phyloP scores from a whole-genome alignment of 2,888 invertebrate genomes.

The Hyppa rectilinea region DNA sequence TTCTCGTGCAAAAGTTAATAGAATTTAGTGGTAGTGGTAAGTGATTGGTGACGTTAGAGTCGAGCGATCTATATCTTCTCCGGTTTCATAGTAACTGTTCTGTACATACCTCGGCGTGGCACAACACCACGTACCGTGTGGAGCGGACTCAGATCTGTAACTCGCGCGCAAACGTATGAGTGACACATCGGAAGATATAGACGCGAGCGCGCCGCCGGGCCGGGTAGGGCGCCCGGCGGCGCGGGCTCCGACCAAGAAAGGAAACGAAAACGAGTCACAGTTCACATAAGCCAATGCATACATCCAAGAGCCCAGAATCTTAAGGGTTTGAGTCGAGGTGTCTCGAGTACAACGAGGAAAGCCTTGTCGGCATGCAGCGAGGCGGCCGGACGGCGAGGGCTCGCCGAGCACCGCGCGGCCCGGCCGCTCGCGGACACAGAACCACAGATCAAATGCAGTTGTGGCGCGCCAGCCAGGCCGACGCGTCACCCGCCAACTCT shows the following conservation, averaged over 20 bases:
- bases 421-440: conserved; percentile 87
- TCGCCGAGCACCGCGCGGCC: conserved; percentile 64
- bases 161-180: conserved; percentile 70
- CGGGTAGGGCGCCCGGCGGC: conserved; percentile 79
- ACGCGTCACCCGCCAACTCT: conserved; percentile 88
- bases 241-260: conserved; percentile 88
- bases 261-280: conserved; percentile 91
- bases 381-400: conserved; percentile 82
- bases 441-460: conserved; percentile 91
- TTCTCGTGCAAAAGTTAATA: conserved; percentile 89
- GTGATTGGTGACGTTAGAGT: conserved; percentile 87
- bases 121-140: conserved; percentile 69
- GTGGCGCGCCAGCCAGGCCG: conserved; percentile 83
- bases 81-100: conserved; percentile 62
- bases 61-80: conserved; percentile 89
- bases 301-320: conserved; percentile 91
- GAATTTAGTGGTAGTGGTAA: conserved; percentile 85
- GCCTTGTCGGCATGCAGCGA: conserved; percentile 89
- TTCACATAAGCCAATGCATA: conserved; percentile 91
- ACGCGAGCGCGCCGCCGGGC: conserved; percentile 85
- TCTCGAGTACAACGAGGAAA: conserved; percentile 89
- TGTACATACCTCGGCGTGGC: conserved; percentile 77
- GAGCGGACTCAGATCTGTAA: conserved; percentile 70
- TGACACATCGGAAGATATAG: conserved; percentile 85
- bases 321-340: conserved; percentile 90